Evolutionary conservation across 2,888 invertebrate species (phyloP).

Genomic region (Lordiphosa fenestrarum): DNA sequence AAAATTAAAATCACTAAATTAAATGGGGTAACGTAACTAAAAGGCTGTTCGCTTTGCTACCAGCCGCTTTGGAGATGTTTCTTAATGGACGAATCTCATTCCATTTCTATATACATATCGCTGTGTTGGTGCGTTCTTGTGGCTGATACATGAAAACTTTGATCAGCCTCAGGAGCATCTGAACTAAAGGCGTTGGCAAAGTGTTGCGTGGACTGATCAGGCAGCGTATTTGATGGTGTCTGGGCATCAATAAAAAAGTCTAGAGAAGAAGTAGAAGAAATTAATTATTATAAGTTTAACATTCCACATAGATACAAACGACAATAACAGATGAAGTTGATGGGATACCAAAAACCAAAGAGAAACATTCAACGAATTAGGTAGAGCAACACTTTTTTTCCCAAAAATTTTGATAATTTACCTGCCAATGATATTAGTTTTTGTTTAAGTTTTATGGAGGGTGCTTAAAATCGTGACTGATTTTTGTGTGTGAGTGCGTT

Average conservation of each 20-base stretch:
- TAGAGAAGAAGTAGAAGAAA: conserved; percentile 21
- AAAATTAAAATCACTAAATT: conserved; percentile 46
- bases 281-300: neutral
- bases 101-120: conserved; percentile 62
- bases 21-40: conserved; percentile 49
- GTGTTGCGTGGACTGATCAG: conserved; percentile 20
- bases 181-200: conserved; percentile 43
- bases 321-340: neutral
- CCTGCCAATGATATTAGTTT: conserved; percentile 51
- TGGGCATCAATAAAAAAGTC: conserved; percentile 78
- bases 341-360: neutral
- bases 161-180: conserved; percentile 73
- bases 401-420: conserved; percentile 35
- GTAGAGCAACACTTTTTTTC: neutral
- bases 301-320: neutral
- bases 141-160: conserved; percentile 31
- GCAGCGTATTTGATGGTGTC: conserved; percentile 42
- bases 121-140: conserved; percentile 19
- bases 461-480: conserved; percentile 22
- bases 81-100: conserved; percentile 30
- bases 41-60: conserved; percentile 62
- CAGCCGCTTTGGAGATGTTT: conserved; percentile 70
- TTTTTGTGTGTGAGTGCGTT: conserved; percentile 31
- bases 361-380: neutral
- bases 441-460: conserved; percentile 20